phyloP scores from a whole-genome alignment of 2,113 vertebrate species.

The Pluvianellus socialis region DNA sequence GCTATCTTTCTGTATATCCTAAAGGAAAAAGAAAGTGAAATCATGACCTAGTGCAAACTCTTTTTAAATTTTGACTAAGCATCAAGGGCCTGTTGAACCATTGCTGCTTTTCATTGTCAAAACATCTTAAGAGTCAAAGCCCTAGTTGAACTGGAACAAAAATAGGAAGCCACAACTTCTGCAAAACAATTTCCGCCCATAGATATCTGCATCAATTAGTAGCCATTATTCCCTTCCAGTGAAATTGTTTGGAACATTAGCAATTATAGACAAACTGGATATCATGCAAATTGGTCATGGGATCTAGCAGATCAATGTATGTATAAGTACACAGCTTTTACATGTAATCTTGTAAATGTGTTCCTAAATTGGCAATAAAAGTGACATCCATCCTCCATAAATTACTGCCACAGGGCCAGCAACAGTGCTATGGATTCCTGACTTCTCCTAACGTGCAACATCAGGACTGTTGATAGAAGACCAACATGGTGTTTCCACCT shows the following conservation, averaged over 20 bases:
- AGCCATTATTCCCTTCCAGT: neutral
- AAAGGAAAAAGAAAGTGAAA: neutral
- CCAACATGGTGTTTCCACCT: neutral
- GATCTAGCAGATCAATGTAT: neutral
- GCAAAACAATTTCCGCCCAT: neutral
- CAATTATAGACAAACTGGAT: neutral
- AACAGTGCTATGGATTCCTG: neutral
- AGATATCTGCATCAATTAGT: neutral
- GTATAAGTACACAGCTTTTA: neutral
- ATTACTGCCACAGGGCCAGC: neutral
- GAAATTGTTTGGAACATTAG: neutral
- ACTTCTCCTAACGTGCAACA: neutral
- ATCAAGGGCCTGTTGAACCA: neutral
- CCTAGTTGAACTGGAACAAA: neutral
- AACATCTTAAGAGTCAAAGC: neutral
- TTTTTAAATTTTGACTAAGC: neutral
- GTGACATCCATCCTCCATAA: neutral
- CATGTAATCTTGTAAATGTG: neutral
- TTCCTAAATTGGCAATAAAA: neutral
- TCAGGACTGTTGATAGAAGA: neutral
- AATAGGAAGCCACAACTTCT: neutral
- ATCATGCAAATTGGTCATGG: neutral
- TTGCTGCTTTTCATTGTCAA: neutral
- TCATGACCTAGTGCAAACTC: neutral
- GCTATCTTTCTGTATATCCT: constrained; percentile 85